Base-by-base conservation (phyloP, 2,888 invertebrate genomes). In the Lasioglossum vierecki region DNA sequence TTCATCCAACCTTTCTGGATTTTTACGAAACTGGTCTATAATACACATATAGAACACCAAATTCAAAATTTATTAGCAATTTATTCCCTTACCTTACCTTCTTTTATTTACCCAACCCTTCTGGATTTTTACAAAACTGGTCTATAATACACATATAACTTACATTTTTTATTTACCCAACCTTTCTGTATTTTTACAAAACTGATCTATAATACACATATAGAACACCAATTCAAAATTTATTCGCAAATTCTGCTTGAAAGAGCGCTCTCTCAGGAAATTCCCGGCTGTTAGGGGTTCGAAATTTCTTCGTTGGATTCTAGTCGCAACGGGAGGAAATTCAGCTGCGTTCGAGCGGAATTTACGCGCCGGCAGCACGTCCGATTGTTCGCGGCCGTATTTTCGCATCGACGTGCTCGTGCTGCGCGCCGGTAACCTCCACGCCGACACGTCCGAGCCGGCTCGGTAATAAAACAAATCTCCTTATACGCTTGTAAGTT, bases 401-500 rank as follows among this genome's bases (percentile, higher is more conserved):
- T 80, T 85, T 85, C 80, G 49, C 77, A 84, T 80, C 75, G 76
- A 75, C 63, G 70, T 77, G 63, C 70, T 8, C 74, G 60, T 22
- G 68, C 35, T 15, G 46, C 46, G 46, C 46, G 44, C 35, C 35
- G 66, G 63, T 63, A 63, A 63, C 63, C 26, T 63, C 63, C 6
- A 11, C n/a, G 39, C 26, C 73, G 57, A 80, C 44, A 49, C 49
- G 53, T 73, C 68, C 71, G 49, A 39, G 71, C 39, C 60, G 9
- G n/a, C 46, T 46, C 41, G 18, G 74, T 60, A 77, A 85, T 86
- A 86, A 86, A 85, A 85, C 85, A 79, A 86, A 86, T 85, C 82
- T 60, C 82, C 86, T 85, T 86, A 82, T 82, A 82, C 85, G 76
- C 70, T 80, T 78, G 80, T 72, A 78, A 86, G 85, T 86, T 86